Evolutionary conservation across 92 coral and sea anemone species (phyloP).

Genomic region (Zoanthus solanderi): DNA sequence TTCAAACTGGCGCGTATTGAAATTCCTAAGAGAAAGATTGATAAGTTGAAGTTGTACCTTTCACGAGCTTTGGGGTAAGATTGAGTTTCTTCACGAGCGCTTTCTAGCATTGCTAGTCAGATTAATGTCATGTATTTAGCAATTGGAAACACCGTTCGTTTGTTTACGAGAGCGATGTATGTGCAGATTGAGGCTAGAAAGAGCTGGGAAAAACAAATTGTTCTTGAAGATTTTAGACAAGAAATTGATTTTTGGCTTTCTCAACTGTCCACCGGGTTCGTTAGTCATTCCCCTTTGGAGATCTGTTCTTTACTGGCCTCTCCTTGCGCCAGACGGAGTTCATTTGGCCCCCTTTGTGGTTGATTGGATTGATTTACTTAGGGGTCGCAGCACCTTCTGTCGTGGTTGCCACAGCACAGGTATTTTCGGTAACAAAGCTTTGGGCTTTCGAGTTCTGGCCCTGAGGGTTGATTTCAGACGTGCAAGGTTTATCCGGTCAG

Average conservation of each 20-base stretch:
- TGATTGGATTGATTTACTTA: not conserved
- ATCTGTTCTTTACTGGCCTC: no score
- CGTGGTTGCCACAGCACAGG: slow-evolving; percentile 51
- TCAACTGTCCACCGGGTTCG: not conserved
- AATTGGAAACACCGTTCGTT: slow-evolving; percentile 45
- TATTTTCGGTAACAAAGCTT: slow-evolving; percentile 52
- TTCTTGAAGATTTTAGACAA: slow-evolving; percentile 15
- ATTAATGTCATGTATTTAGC: slow-evolving; percentile 26
- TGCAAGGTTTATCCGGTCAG: slow-evolving; percentile 14
- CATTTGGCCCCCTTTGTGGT: slow-evolving; percentile 8
- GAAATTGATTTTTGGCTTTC: slow-evolving; percentile 33
- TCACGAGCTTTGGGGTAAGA: no score
- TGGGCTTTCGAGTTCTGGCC: slow-evolving; percentile 49
- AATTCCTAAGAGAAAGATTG: no score
- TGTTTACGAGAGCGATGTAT: slow-evolving; percentile 43
- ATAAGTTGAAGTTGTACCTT: not conserved
- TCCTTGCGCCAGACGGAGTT: no score
- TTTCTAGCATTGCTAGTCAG: slow-evolving; percentile 54
- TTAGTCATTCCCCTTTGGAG: no score
- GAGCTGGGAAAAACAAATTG: slow-evolving; percentile 36
- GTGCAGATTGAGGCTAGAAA: slow-evolving; percentile 44
- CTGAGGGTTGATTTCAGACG: slow-evolving; percentile 39
- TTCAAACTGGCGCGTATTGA: no score
- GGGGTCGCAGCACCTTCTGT: not conserved
- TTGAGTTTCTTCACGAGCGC: slow-evolving; percentile 15